Evolutionary conservation across 53 echinoderm and acorn worm genomes (phyloP).

Genomic region (Echinarachnius parma): DNA sequence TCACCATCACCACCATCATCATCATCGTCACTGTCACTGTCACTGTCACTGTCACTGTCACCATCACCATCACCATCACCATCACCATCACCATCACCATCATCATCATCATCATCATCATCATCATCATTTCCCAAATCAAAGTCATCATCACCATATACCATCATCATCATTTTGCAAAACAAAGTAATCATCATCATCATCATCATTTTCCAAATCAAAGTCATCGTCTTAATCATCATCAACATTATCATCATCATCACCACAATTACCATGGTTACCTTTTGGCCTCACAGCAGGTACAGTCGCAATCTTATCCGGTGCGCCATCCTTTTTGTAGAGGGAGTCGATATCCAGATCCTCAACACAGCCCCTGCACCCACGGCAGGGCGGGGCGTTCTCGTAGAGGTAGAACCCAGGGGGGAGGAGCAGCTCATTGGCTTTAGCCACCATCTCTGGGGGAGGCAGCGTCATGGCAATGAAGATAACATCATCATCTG

Average conservation of each 20-base stretch:
- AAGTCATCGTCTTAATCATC: too few relatives aligned
- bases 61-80: not conserved
- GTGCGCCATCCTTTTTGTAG: not conserved
- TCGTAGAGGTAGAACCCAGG: constrained; percentile 79
- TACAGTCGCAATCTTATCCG: not conserved
- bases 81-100: too few relatives aligned
- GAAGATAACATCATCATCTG: constrained; percentile 84
- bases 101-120: constrained; percentile 1
- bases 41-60: not conserved
- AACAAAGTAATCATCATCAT: too few relatives aligned
- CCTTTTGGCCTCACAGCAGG: constrained; percentile 40
- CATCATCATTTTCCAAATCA: too few relatives aligned
- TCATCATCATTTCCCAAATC: too few relatives aligned
- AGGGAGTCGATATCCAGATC: constrained; percentile 44
- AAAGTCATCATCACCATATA: too few relatives aligned
- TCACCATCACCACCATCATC: too few relatives aligned
- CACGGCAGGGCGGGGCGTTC: constrained; percentile 79
- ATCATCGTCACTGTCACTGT: not conserved
- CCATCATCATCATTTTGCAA: too few relatives aligned
- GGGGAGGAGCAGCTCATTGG: constrained; percentile 63
- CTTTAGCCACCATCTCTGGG: constrained; percentile 60
- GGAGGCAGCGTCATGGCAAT: constrained; percentile 57
- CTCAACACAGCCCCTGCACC: constrained; percentile 76
- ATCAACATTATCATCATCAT: too few relatives aligned
- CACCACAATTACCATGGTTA: not conserved